These are phyloP conservation scores for Tanytarsus gracilentus DNA, from an alignment of 2,888 invertebrate genomes.

Conservation along the genomic window DNA sequence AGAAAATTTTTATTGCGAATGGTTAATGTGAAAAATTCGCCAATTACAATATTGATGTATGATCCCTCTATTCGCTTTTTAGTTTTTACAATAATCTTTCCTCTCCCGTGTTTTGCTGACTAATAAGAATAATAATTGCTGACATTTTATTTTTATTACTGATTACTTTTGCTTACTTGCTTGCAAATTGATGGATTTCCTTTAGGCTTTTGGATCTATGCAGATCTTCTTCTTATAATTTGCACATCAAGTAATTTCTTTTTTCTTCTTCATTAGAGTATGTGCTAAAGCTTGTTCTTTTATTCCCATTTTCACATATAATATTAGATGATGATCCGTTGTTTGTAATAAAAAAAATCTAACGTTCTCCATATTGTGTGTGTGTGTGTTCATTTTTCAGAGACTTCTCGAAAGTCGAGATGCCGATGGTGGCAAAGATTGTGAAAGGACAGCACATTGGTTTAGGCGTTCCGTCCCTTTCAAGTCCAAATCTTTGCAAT, in stretches of 20 bases:
- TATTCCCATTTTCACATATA: not conserved
- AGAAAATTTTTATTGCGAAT: too few relatives aligned
- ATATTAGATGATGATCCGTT: too few relatives aligned
- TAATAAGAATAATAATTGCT: conserved; percentile 6
- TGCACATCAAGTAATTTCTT: conserved; percentile 5
- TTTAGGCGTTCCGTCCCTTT: conserved; percentile 78
- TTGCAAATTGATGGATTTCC: not conserved
- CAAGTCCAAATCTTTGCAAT: conserved; percentile 77
- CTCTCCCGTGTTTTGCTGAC: not conserved
- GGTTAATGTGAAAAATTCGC: too few relatives aligned
- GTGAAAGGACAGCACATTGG: conserved; percentile 90
- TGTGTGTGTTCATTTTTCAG: conserved; percentile 32
- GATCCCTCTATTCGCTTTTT: too few relatives aligned
- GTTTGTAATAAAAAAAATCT: too few relatives aligned
- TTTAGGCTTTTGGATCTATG: conserved; percentile 5
- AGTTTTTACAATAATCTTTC: not conserved
- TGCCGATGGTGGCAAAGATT: conserved; percentile 82
- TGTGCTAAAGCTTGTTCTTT: too few relatives aligned
- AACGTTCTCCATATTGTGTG: not conserved
- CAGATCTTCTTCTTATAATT: conserved; percentile 13
- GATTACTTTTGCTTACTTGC: not conserved
- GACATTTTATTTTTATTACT: not conserved
- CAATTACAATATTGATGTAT: too few relatives aligned
- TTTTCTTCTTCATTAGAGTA: too few relatives aligned
- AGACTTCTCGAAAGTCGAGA: conserved; percentile 58